phyloP scores from a whole-genome alignment of 2,888 invertebrate species.

The Drosophila sordidula region DNA sequence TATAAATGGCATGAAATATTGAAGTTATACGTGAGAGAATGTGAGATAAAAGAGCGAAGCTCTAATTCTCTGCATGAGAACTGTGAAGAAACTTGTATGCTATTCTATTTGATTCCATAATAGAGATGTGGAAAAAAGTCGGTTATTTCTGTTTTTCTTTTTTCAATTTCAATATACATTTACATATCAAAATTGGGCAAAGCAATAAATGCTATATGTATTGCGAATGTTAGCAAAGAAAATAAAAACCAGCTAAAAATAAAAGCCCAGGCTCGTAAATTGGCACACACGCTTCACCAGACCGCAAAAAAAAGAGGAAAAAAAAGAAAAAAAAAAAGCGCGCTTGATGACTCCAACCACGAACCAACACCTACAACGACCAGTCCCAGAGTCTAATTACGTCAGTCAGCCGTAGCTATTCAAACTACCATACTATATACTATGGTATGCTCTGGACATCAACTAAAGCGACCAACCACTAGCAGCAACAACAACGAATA shows the following conservation, averaged over 20 bases:
- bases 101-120: not conserved
- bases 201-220: constrained; percentile 35
- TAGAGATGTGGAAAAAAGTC: not conserved
- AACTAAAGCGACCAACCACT: constrained; percentile 54
- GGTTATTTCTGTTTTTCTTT: not conserved
- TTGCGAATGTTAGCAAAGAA: constrained; percentile 54
- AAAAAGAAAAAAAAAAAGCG: constrained; percentile 38
- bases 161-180: constrained; percentile 32
- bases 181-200: constrained; percentile 51
- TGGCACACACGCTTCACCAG: constrained; percentile 77
- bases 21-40: constrained; percentile 10
- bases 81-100: not conserved
- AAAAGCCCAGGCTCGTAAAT: constrained; percentile 68
- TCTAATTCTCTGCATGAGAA: not conserved
- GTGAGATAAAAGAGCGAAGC: not conserved
- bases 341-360: constrained; percentile 59
- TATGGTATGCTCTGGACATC: constrained; percentile 36
- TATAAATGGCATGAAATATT: constrained; percentile 14
- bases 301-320: constrained; percentile 61
- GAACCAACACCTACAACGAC: constrained; percentile 47
- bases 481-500: constrained; percentile 12
- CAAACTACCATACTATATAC: constrained; percentile 28
- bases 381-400: constrained; percentile 67
- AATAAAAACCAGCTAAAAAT: constrained; percentile 62
- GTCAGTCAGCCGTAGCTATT: constrained; percentile 58